Conservation (phyloP, 1,140 invertebrate genomes). For the Phocides pigmalion region DNA sequence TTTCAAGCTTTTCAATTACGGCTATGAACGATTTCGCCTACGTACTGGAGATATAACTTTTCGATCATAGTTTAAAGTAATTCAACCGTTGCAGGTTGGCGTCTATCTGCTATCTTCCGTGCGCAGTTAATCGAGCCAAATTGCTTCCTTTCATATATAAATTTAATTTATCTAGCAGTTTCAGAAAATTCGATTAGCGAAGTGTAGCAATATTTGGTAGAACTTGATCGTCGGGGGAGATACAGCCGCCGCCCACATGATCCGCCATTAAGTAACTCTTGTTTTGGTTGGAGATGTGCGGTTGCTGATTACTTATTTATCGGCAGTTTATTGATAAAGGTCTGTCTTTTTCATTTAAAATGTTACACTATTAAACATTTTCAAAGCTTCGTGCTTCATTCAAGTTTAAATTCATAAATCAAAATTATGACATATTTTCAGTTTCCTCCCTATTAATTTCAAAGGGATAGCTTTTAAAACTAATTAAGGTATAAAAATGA, state of each 20-base stretch:
- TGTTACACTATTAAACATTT: too few relatives aligned
- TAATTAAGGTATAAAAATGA: constrained; percentile 4
- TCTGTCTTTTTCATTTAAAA: too few relatives aligned
- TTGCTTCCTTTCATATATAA: constrained; percentile 48
- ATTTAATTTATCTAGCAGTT: constrained; percentile 56
- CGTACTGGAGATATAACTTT: constrained; percentile 13
- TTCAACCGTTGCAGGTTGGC: constrained; percentile 14
- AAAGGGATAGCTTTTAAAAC: constrained; percentile 8
- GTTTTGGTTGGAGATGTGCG: too few relatives aligned
- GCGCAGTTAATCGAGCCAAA: constrained; percentile 47
- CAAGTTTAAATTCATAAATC: too few relatives aligned
- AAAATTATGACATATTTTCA: too few relatives aligned
- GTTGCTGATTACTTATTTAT: too few relatives aligned
- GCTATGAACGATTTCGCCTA: constrained; percentile 3
- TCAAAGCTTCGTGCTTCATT: too few relatives aligned
- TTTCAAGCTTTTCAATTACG: constrained; percentile 18
- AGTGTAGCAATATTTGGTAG: too few relatives aligned
- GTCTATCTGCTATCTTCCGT: constrained; percentile 34
- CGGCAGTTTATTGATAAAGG: too few relatives aligned
- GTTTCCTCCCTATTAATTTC: background rate
- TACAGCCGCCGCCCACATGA: too few relatives aligned
- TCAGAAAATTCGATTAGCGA: constrained; percentile 15
- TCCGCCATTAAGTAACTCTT: too few relatives aligned
- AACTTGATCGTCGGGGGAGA: too few relatives aligned
- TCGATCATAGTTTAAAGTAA: constrained; percentile 26